Evolutionary conservation across 2,888 invertebrate genomes (phyloP), one percentile per base, ranked within the genome.

Genomic region (Allophyes oxyacanthae): DNA sequence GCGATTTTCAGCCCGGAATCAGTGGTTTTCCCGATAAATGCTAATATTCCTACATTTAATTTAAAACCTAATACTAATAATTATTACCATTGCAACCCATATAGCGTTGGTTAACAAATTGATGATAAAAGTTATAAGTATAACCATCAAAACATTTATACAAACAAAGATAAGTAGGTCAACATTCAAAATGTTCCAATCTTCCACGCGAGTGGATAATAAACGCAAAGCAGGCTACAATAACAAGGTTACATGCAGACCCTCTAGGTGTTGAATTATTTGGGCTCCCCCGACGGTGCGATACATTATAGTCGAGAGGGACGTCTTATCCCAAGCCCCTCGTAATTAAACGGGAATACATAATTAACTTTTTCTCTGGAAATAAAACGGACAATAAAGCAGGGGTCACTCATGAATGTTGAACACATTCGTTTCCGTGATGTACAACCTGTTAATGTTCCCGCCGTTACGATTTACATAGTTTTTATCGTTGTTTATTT

Each of bases 311-410:
- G 53, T 54, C 49, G 36, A 53, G 45, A 51, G 64, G 38, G 28
- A 28, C 33, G 45, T 30, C 52, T 51, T 50, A 53, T 61, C 59
- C 54, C 44, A 28, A 26, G 66, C 48, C 61, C 48, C 61, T 66
- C 43, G 53, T 72, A 72, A 74, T 72, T 72, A 73, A 72, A 70
- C 50, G 50, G 57, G 74, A 73, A 66, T 74, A 60, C 66, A 58
- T 70, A 72, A 72, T 66, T 56, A 66, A 70, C 57, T 66, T 70
- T 73, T 73, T 70, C 59, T 65, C 36, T 37, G 38, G 50, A 50
- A 65, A 73, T 59, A 51, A 61, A 58, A 50, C 42, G 57, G 49
- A 50, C 57, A 53, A 72, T 66, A 65, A 70, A 70, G 52, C 40
- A 33, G 32, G 62, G 66, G 57, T 64, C 62, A 64, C 53, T 64